Conservation (phyloP, 2,888 invertebrate genomes). For the Scaptomyza tumidula region DNA sequence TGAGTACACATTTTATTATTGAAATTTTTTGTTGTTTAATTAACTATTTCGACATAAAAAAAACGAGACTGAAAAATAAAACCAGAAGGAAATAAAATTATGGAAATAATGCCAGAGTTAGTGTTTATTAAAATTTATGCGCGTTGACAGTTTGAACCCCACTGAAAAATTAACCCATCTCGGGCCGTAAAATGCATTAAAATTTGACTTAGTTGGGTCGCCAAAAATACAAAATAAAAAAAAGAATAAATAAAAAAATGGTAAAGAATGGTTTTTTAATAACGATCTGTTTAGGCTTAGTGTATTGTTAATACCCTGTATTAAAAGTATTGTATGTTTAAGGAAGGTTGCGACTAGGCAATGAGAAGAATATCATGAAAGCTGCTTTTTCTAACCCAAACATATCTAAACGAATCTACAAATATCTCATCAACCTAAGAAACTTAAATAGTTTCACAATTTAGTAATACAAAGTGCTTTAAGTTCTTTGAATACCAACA, state of each 20-base stretch:
- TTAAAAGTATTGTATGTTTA: too few species aligned
- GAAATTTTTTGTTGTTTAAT: slow-evolving; percentile 68
- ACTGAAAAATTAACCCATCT: slow-evolving; percentile 69
- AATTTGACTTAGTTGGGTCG: slow-evolving; percentile 44
- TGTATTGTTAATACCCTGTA: slow-evolving; percentile 27
- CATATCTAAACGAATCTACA: too few species aligned
- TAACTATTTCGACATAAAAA: slow-evolving; percentile 62
- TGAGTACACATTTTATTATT: slow-evolving; percentile 69
- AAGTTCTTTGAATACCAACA: too few species aligned
- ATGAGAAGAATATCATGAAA: neutral
- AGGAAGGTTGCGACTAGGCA: neutral
- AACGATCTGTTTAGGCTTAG: neutral
- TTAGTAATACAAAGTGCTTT: too few species aligned
- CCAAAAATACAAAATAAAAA: slow-evolving; percentile 32
- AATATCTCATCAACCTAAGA: neutral
- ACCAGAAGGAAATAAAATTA: slow-evolving; percentile 45
- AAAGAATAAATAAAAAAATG: neutral
- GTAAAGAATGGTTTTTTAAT: slow-evolving; percentile 21
- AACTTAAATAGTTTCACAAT: too few species aligned
- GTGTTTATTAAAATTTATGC: slow-evolving; percentile 72
- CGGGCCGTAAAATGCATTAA: slow-evolving; percentile 71
- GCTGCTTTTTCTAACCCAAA: too few species aligned
- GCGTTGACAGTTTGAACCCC: slow-evolving; percentile 75
- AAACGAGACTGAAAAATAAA: slow-evolving; percentile 7
- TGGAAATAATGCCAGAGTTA: slow-evolving; percentile 63